Evolutionary conservation across 2,797 vertebrate species (phyloP).

Genomic region (Pteronotus mesoamericanus): DNA sequence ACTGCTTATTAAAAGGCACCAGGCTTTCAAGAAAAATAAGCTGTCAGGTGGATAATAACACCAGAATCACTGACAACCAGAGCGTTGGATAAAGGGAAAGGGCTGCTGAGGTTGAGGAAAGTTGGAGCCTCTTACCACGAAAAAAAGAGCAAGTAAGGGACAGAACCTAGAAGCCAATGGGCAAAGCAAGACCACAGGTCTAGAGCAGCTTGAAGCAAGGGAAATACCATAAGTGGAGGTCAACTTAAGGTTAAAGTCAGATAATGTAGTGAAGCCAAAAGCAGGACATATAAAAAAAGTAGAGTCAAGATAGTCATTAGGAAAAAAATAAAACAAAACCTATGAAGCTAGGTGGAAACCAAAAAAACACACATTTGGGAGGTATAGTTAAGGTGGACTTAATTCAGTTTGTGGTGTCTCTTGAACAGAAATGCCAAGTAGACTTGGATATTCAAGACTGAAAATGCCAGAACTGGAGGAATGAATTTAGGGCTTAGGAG

Average conservation of each 20-base stretch:
- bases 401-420: neutral
- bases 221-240: neutral
- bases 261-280: neutral
- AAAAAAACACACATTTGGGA: neutral
- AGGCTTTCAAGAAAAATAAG: neutral
- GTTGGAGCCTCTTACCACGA: neutral
- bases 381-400: neutral
- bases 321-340: neutral
- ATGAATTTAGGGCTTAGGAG: neutral
- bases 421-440: neutral
- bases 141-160: neutral
- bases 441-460: neutral
- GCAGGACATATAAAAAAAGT: neutral
- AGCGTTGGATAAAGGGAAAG: neutral
- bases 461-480: neutral
- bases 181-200: neutral
- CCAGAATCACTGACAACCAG: neutral
- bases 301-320: neutral
- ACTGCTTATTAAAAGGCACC: neutral
- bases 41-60: neutral
- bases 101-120: neutral
- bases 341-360: neutral
- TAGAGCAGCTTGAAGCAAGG: neutral
- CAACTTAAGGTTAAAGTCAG: neutral
- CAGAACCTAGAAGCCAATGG: neutral